Evolutionary conservation across 2,888 invertebrate species (phyloP), one percentile per base, ranked within the genome.

Genomic region (Coremacera marginata): DNA sequence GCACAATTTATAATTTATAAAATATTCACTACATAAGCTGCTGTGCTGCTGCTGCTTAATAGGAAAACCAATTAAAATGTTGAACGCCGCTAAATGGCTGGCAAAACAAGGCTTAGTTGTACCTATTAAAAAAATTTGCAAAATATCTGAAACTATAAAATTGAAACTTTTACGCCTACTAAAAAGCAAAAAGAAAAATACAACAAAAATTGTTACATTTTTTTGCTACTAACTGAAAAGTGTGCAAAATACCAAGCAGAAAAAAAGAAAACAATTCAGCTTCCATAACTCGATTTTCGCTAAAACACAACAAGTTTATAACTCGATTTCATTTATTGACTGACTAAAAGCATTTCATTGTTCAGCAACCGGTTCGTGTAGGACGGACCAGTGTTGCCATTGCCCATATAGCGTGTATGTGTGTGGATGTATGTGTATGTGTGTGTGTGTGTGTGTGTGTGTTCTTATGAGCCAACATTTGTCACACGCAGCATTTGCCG

Each of bases 261-360:
- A 19, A 14, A 14, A 37, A 49, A 67, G 3, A 44, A 27, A 34
- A 44, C 0, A 16, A 19, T 27, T 14, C 62, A 73, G 25, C 49
- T 62, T 60, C 22, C 62, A 37, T 73, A 76, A 79, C 65, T 76
- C 76, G 75, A 79, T 77, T 77, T 70, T 51, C 52, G 44, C 51
- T 76, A 71, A 76, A 68, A 76, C 70, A 62, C 68, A 67, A 76
- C 65, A 76, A 77, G 70, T 77, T 79, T 79, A 74, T 77, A 77
- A 73, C 77, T 76, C 70, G 75, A 77, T 79, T 76, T 73, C 79
- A 63, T 68, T 73, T 75, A 79, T 77, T 75, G 79, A 74, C 76
- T 77, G 76, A 44, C 76, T 79, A 77, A 79, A 79, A 79, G 79
- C 76, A 76, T 79, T 79, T 77, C 75, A 77, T 76, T 79, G 79